Percentiles rank a stretch among this genome's conserved stretches.
phyloP scores from a whole-genome alignment of 2,797 vertebrate species.

The Anas flavirostris region DNA sequence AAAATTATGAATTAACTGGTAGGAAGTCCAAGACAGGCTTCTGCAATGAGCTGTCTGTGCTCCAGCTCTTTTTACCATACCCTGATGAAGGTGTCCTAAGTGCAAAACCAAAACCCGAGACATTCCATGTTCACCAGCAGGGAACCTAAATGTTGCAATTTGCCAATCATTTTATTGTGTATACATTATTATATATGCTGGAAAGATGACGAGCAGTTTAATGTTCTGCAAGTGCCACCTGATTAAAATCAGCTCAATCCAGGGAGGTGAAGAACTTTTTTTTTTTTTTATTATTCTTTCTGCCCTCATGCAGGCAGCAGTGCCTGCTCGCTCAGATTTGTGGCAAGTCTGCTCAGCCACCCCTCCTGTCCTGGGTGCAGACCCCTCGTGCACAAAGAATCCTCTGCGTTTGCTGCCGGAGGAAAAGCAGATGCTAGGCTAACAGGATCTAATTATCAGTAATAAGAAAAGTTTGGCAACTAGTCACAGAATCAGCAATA shows the following conservation, averaged over 20 bases:
- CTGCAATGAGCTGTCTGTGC: background rate
- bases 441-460: conserved; percentile 34
- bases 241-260: background rate
- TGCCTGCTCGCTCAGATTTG: background rate
- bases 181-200: fast-evolving
- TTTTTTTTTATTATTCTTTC: no score
- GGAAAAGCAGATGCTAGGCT: conserved; percentile 4
- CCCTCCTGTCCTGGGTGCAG: background rate
- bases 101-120: background rate
- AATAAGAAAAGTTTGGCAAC: conserved; percentile 50
- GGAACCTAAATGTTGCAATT: background rate
- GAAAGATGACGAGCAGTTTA: background rate
- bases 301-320: background rate
- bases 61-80: background rate
- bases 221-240: background rate
- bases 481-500: background rate
- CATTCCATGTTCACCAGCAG: background rate
- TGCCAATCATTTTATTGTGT: fast-evolving
- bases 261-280: background rate
- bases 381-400: background rate
- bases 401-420: background rate
- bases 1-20: background rate
- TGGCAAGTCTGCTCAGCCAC: background rate
- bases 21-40: conserved; percentile 21
- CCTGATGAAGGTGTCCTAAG: background rate